Evolutionary conservation across 2,113 vertebrate species (phyloP).

Genomic region (Hyperoodon ampullatus): DNA sequence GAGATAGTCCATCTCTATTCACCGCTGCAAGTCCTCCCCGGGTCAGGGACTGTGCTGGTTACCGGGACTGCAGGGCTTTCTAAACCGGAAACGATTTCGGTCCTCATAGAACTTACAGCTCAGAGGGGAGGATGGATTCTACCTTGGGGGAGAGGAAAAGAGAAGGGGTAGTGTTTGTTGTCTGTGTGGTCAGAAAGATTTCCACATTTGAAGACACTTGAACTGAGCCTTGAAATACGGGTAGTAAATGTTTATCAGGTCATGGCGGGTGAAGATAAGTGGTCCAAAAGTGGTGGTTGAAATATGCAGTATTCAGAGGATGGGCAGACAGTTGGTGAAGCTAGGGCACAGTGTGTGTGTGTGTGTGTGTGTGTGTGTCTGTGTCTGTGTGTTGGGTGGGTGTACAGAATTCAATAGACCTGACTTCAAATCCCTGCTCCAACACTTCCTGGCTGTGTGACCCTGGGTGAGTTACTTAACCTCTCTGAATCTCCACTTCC

Average conservation of each 20-base stretch:
- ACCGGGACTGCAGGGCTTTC: background rate
- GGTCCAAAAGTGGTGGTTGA: background rate
- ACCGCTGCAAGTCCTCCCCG: rapidly evolving
- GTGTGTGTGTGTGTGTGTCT: background rate
- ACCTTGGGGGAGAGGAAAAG: background rate
- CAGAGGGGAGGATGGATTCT: background rate
- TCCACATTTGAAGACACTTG: background rate
- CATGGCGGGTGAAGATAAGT: background rate
- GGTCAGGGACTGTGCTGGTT: rapidly evolving
- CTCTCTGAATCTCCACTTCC: background rate
- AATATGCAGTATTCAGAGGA: background rate
- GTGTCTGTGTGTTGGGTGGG: rapidly evolving
- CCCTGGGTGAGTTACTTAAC: background rate
- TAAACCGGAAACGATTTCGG: background rate
- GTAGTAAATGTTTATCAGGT: background rate
- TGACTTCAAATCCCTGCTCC: background rate
- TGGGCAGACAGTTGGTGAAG: background rate
- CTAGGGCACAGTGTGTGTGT: background rate
- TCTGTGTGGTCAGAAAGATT: background rate
- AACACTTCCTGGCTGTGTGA: background rate
- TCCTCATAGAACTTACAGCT: background rate
- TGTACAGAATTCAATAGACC: background rate
- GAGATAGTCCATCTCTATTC: background rate
- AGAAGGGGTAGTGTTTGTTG: rapidly evolving
- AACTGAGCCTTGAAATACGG: background rate